Evolutionary conservation across 1,140 invertebrate genomes (phyloP).

Genomic region (Alviniconcha marisindica): DNA sequence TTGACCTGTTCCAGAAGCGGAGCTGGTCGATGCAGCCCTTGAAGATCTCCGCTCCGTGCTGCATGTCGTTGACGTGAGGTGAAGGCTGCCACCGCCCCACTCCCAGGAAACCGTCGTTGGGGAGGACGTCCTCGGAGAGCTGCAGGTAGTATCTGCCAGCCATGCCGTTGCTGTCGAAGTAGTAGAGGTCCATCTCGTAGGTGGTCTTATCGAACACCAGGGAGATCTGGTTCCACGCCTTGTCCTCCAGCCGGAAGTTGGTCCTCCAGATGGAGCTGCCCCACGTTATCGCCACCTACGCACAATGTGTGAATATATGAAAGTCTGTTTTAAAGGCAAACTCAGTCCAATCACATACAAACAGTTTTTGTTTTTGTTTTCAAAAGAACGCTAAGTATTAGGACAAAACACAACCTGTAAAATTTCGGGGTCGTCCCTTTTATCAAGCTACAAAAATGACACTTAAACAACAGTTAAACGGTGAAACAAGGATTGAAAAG

Average conservation of each 20-base stretch:
- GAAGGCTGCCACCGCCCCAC: constrained; percentile 8
- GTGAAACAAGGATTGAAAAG: too few species aligned
- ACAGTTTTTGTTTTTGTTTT: too few species aligned
- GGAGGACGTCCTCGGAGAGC: neutral
- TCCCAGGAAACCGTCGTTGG: neutral
- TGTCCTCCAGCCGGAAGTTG: neutral
- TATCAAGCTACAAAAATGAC: too few species aligned
- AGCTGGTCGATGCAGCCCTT: constrained; percentile 15
- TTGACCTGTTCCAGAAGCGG: constrained; percentile 10
- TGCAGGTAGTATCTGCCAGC: neutral
- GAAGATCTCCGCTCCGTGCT: neutral
- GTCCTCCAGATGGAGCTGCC: neutral
- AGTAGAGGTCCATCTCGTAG: neutral
- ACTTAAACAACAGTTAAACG: too few species aligned
- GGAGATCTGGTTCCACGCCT: constrained; percentile 12
- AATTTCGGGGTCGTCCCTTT: too few species aligned
- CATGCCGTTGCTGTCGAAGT: constrained; percentile 7
- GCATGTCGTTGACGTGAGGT: neutral
- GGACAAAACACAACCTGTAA: too few species aligned
- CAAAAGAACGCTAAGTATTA: too few species aligned
- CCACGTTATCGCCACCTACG: neutral
- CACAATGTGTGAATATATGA: too few species aligned
- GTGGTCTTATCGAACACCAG: constrained; percentile 6
- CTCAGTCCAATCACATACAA: too few species aligned
- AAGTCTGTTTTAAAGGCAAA: neutral